Conservation (phyloP, 23 tunicate genomes). For the Trididemnum clinides region DNA sequence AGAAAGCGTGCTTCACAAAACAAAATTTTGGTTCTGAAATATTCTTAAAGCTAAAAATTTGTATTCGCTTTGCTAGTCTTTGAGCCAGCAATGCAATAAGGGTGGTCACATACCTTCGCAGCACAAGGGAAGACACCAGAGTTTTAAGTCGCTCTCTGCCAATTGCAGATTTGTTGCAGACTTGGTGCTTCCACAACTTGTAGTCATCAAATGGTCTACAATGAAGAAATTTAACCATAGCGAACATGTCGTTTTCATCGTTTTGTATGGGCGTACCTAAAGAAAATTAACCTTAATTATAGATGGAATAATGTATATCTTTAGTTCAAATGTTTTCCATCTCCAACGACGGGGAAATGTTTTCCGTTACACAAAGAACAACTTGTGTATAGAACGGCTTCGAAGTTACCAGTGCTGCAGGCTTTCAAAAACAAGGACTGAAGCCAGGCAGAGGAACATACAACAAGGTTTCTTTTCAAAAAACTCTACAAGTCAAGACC, state of each 20-base stretch:
- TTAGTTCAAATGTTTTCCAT: no score
- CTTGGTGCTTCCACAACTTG: slow-evolving; percentile 84
- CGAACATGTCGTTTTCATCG: slow-evolving; percentile 78
- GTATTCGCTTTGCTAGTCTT: not conserved
- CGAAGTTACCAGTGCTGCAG: no score
- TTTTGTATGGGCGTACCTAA: slow-evolving; percentile 94
- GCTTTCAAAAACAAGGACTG: no score
- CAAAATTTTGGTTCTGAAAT: no score
- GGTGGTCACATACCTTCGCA: slow-evolving; percentile 70
- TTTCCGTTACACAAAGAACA: no score
- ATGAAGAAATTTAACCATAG: slow-evolving; percentile 79
- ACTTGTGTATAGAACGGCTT: no score
- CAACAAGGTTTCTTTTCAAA: no score
- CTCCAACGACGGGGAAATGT: no score
- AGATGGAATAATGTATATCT: not conserved
- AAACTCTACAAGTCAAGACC: no score
- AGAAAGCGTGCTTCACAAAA: no score
- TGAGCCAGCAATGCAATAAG: no score
- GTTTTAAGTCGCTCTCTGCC: slow-evolving; percentile 72
- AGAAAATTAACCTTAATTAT: not conserved
- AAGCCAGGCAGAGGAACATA: no score
- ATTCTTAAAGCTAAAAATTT: not conserved
- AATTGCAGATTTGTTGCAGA: slow-evolving; percentile 49
- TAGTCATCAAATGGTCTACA: slow-evolving; percentile 78
- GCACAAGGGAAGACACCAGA: slow-evolving; percentile 74